A percentile compares a stretch with the other conserved stretches of the same genome.
These are phyloP conservation scores for Siniperca chuatsi DNA, from an alignment of 2,113 vertebrate species.

Conservation along the genomic window DNA sequence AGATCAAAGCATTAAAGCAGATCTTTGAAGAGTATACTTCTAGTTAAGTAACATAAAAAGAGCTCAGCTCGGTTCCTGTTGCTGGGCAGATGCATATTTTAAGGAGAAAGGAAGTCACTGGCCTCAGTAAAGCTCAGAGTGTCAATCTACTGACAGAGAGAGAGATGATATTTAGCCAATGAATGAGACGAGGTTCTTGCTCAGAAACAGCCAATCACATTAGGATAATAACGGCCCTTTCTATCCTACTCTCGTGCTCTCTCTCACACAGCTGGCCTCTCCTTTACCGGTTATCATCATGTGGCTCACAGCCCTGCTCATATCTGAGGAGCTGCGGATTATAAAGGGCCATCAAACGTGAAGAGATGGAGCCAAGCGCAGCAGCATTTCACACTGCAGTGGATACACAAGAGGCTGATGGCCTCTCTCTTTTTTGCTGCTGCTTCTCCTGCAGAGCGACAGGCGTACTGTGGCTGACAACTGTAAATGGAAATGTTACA, in stretches of 20 bases:
- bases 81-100: neutral
- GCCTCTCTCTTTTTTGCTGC: neutral
- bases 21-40: neutral
- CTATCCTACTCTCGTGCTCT: neutral
- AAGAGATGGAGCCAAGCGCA: constrained; percentile 22
- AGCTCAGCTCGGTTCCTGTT: too few species aligned
- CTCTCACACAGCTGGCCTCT: neutral
- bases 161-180: too few species aligned
- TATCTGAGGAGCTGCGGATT: constrained; percentile 35
- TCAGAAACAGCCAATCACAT: too few species aligned
- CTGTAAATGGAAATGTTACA: constrained; percentile 5
- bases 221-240: neutral
- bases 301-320: constrained; percentile 26
- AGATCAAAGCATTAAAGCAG: constrained; percentile 40
- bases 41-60: neutral
- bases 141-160: neutral
- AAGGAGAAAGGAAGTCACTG: neutral
- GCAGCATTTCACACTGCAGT: constrained; percentile 45
- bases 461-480: neutral
- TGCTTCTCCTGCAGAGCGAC: constrained; percentile 20
- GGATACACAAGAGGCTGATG: constrained; percentile 26
- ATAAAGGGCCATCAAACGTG: constrained; percentile 28
- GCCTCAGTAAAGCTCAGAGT: neutral
- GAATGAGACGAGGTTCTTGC: too few species aligned
- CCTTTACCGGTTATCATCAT: neutral